phyloP scores from a whole-genome alignment of 2,888 invertebrate species.

The Tenthredo livida region DNA sequence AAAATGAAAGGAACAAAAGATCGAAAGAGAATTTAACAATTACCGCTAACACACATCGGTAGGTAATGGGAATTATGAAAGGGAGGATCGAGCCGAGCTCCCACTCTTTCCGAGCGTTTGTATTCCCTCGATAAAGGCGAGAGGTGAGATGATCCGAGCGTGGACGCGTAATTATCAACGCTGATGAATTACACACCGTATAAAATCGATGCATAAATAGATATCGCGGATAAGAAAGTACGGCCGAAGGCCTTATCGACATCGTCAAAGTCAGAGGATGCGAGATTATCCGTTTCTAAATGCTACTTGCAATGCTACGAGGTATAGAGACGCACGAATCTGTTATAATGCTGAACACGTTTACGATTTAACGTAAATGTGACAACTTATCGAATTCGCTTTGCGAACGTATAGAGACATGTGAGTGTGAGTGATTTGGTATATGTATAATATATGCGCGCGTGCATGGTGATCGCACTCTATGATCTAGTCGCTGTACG shows the following conservation, averaged over 20 bases:
- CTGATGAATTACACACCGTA: background rate
- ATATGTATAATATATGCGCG: too few species aligned
- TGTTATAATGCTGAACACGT: constrained; percentile 15
- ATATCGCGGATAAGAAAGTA: constrained; percentile 1
- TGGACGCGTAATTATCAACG: background rate
- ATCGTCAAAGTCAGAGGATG: background rate
- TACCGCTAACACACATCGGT: background rate
- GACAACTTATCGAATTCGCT: background rate
- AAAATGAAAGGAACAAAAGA: background rate
- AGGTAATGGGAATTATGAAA: background rate
- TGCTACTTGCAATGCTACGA: background rate
- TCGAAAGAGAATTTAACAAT: background rate
- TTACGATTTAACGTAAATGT: constrained; percentile 35
- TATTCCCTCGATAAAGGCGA: background rate
- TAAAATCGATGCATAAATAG: background rate
- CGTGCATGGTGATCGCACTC: background rate
- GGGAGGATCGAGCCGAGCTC: background rate
- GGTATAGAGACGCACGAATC: background rate
- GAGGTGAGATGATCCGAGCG: background rate
- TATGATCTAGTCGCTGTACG: background rate
- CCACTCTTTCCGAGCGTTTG: background rate
- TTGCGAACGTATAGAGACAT: too few species aligned
- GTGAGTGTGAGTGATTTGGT: background rate
- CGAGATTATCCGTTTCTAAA: background rate
- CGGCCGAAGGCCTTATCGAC: background rate